These are phyloP conservation scores for Riptortus pedestris DNA, from an alignment of 1,140 invertebrate genomes.

Conservation along the genomic window DNA sequence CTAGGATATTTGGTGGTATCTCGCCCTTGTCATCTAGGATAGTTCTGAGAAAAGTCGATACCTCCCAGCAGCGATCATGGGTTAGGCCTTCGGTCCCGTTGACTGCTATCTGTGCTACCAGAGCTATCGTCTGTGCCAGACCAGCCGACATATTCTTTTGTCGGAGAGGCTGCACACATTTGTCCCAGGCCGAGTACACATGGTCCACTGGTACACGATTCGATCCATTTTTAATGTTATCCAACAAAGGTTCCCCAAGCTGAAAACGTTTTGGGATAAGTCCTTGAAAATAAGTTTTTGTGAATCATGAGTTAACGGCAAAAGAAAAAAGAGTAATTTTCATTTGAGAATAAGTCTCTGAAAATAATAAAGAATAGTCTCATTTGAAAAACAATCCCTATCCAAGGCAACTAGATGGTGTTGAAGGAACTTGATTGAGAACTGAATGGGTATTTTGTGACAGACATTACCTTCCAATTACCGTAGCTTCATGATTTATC, in stretches of 20 bases:
- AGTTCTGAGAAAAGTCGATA: conserved; percentile 5
- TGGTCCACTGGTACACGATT: neutral
- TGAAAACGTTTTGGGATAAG: too few species aligned
- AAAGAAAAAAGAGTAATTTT: too few species aligned
- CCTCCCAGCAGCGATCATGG: neutral
- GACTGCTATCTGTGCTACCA: conserved; percentile 2
- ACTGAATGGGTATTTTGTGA: too few species aligned
- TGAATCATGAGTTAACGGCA: too few species aligned
- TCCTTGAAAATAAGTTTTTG: too few species aligned
- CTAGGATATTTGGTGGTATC: conserved; percentile 19
- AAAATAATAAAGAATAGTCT: too few species aligned
- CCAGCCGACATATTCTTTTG: neutral
- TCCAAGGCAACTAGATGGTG: too few species aligned
- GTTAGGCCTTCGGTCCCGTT: conserved; percentile 11
- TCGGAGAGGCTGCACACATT: neutral
- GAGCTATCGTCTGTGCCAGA: neutral
- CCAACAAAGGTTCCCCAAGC: neutral
- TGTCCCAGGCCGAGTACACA: neutral
- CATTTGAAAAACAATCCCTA: too few species aligned
- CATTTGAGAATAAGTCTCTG: too few species aligned
- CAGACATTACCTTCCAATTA: too few species aligned
- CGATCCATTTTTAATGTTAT: neutral
- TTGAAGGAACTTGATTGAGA: too few species aligned
- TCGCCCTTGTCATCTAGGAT: conserved; percentile 18
- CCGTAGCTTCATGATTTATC: too few species aligned